Base-by-base conservation (phyloP, 2,113 vertebrate genomes). In the Pungitius pungitius region DNA sequence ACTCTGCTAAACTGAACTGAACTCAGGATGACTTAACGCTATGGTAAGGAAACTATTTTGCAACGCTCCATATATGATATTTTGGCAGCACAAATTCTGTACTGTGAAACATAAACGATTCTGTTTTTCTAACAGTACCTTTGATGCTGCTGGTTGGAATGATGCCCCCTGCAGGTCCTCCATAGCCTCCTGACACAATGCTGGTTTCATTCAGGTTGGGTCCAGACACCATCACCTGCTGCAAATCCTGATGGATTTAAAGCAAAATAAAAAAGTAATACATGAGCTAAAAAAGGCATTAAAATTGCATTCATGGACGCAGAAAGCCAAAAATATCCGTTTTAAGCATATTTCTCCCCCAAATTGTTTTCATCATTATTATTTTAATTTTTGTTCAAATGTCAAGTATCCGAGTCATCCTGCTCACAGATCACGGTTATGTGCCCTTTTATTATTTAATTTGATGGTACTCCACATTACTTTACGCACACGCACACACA, bases 161-260 rank as follows among this genome's bases (percentile, higher is more conserved):
- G 84, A 99, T 96, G 85, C 97, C 97, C 78, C 98, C 97, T 0
- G 95, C 93, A 0, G 96, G 96, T 81, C 98, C 97, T 27, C 97
- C 97, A 0, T 99, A 99, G 80, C 98, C 98, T 0, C 97, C 98
- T 0, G 98, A 99, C n/a, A 99, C 98, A 1, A 99, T 97, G 92
- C 95, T 99, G 91, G 97, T 99, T 93, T 99, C 98, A 7, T 99
- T 99, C 67, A 99, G 93, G 90, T 99, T 98, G 80, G 97, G 98
- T 55, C 97, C 98, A 0, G 98, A 99, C 47, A 98, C 98, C 98
- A 99, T 99, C 85, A 99, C 96, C 89, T 99, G 98, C 94, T 98
- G 97, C 74, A 99, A 91, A 89, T 99, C 98, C 98, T 97, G 68
- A 40, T 51, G 20, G 6, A 59, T 56, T 54, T 2, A 33, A 18